phyloP scores from a whole-genome alignment of 2,888 invertebrate species.

The Trachelus stipa region DNA sequence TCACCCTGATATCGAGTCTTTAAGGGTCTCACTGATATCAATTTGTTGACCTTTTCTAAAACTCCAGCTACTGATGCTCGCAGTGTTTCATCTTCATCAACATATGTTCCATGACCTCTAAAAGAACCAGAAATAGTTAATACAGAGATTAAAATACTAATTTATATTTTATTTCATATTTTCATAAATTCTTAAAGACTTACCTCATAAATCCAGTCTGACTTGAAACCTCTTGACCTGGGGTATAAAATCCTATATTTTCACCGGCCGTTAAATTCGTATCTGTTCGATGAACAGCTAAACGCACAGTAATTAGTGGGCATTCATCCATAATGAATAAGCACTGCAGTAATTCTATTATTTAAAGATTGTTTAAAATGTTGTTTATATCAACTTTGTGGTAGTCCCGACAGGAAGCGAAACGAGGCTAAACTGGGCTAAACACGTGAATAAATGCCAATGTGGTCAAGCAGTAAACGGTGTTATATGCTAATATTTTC shows the following conservation, averaged over 20 bases:
- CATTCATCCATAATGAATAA: background rate
- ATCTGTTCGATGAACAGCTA: constrained; percentile 55
- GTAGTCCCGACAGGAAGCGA: background rate
- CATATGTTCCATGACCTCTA: constrained; percentile 97
- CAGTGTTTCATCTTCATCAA: constrained; percentile 81
- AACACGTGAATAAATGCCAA: background rate
- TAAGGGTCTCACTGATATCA: constrained; percentile 90
- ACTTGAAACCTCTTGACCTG: constrained; percentile 88
- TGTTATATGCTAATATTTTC: background rate
- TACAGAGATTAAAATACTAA: constrained; percentile 15
- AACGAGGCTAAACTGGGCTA: background rate
- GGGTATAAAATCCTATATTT: constrained; percentile 78
- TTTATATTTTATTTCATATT: background rate
- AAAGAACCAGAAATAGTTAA: background rate
- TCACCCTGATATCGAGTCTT: constrained; percentile 93
- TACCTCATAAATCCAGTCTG: constrained; percentile 88
- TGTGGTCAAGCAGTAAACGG: background rate
- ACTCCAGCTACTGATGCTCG: constrained; percentile 95
- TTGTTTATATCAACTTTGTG: background rate
- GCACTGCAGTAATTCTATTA: background rate
- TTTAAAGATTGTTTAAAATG: background rate
- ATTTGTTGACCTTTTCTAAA: constrained; percentile 93
- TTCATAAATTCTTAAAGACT: constrained; percentile 1
- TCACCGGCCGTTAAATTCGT: constrained; percentile 64
- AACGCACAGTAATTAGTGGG: constrained; percentile 45